Percentiles rank a stretch among this genome's conserved stretches.
Evolutionary conservation across 2,888 invertebrate species (phyloP).

Genomic region (Acutogordius australiensis): DNA sequence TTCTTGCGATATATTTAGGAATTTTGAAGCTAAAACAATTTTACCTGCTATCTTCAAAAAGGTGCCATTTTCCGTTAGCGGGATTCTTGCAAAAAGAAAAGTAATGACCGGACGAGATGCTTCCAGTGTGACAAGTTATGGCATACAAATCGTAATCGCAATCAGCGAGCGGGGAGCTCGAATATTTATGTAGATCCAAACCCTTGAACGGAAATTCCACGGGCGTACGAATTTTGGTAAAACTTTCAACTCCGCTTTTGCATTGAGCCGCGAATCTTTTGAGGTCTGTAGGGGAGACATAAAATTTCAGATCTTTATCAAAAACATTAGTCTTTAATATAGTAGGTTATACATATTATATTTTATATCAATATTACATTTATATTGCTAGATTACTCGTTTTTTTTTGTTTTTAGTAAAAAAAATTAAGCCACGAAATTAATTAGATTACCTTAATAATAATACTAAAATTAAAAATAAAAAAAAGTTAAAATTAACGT

Average conservation of each 20-base stretch:
- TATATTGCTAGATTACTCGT: no score
- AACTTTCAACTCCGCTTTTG: not conserved
- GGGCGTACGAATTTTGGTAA: not conserved
- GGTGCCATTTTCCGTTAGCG: not conserved
- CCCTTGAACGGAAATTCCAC: conserved; percentile 8
- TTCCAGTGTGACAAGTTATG: not conserved
- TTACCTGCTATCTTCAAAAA: conserved; percentile 10
- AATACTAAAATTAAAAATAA: no score
- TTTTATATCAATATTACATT: no score
- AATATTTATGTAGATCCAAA: not conserved
- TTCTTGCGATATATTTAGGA: not conserved
- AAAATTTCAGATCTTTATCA: no score
- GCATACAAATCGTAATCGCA: conserved; percentile 3
- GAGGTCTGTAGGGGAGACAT: not conserved
- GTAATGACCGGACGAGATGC: conserved; percentile 2
- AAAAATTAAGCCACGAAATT: no score
- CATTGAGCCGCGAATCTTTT: conserved; percentile 9
- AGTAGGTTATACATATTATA: no score
- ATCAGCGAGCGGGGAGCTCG: not conserved
- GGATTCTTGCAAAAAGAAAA: conserved; percentile 10
- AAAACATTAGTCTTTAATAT: no score
- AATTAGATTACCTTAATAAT: no score
- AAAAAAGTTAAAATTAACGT: no score
- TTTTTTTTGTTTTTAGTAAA: no score
- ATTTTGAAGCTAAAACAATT: no score